Evolutionary conservation across 1,140 invertebrate species (phyloP).

Genomic region (Ips nitidus): DNA sequence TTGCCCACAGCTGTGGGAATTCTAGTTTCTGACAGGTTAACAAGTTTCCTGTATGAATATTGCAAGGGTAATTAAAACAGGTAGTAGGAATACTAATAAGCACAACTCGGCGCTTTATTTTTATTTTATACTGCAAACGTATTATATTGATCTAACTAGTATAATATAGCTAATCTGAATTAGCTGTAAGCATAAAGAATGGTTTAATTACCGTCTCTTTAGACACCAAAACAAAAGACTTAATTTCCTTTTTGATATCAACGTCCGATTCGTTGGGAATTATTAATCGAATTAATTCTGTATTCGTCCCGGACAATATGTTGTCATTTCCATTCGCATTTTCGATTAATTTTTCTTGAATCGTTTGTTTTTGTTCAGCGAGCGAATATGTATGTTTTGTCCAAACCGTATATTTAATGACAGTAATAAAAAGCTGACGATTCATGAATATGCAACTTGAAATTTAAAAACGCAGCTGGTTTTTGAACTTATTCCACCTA

Average conservation of each 20-base stretch:
- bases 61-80: too few relatives aligned
- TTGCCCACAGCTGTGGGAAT: too few relatives aligned
- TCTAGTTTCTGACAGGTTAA: too few relatives aligned
- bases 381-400: background rate
- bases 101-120: too few relatives aligned
- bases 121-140: too few relatives aligned
- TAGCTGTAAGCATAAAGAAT: background rate
- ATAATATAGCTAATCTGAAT: background rate
- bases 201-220: constrained; percentile 1
- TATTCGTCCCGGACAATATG: constrained; percentile 5
- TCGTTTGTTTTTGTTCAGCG: constrained; percentile 3
- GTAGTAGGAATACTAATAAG: too few relatives aligned
- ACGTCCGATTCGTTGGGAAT: background rate
- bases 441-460: constrained; percentile 6
- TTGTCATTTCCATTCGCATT: constrained; percentile 18
- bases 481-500: too few relatives aligned
- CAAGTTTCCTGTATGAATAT: too few relatives aligned
- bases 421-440: background rate
- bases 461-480: background rate
- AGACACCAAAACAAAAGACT: background rate
- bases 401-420: background rate
- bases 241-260: constrained; percentile 1
- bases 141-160: too few relatives aligned
- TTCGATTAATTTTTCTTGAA: constrained; percentile 19
- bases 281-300: constrained; percentile 11